These are phyloP conservation scores for Luperina nickerlii DNA, from an alignment of 2,888 invertebrate genomes.

Conservation along the genomic window DNA sequence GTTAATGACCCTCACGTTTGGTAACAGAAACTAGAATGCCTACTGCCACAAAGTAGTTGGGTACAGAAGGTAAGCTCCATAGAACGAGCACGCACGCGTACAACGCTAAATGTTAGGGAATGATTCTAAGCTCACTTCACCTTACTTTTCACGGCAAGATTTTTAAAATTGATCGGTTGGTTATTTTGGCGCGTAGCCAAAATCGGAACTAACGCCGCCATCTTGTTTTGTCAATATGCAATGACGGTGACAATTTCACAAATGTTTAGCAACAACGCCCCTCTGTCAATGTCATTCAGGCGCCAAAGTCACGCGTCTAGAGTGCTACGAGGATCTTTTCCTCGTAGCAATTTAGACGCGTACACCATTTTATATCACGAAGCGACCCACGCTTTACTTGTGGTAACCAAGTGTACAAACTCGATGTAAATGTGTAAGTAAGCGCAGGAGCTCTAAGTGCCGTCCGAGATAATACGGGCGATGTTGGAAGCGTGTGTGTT, in stretches of 20 bases:
- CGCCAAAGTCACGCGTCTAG: too few species aligned
- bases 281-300: neutral
- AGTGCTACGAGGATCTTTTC: too few species aligned
- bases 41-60: neutral
- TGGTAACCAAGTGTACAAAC: too few species aligned
- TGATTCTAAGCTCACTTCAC: too few species aligned
- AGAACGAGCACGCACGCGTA: neutral
- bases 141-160: too few species aligned
- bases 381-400: too few species aligned
- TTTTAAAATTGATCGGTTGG: too few species aligned
- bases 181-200: neutral
- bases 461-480: too few species aligned
- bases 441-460: too few species aligned
- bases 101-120: neutral
- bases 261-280: neutral
- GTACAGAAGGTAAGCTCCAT: neutral
- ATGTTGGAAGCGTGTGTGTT: neutral
- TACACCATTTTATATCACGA: too few species aligned
- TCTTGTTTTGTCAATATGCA: neutral
- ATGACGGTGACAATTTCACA: neutral
- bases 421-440: too few species aligned
- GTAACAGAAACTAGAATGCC: constrained; percentile 34
- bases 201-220: neutral
- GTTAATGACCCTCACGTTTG: constrained; percentile 50
- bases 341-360: neutral